Evolutionary conservation across 2,113 vertebrate genomes (phyloP).

Genomic region (Anolis sagrei): DNA sequence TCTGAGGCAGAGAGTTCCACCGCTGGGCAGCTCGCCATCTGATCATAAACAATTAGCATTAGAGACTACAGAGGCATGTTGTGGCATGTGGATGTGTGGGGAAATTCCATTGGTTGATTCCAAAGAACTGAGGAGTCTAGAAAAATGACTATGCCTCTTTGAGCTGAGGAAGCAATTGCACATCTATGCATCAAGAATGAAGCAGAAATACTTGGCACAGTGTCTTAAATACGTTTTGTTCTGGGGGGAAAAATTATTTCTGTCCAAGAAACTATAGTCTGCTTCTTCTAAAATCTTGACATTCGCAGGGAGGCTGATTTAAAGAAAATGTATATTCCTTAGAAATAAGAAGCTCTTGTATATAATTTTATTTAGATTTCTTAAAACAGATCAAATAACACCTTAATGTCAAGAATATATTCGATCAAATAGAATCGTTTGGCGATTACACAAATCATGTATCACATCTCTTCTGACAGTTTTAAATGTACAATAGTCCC

Average conservation of each 20-base stretch:
- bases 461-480: constrained; percentile 18
- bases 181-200: not conserved
- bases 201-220: not conserved
- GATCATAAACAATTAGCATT: not conserved
- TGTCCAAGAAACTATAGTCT: not conserved
- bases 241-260: constrained; percentile 1
- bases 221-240: not conserved
- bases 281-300: constrained; percentile 35
- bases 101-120: not conserved
- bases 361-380: constrained; percentile 21
- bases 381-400: not conserved
- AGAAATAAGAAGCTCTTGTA: constrained; percentile 9
- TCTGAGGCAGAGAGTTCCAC: too few relatives aligned
- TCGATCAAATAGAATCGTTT: constrained; percentile 7
- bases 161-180: not conserved
- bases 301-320: constrained; percentile 39
- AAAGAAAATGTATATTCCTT: constrained; percentile 1
- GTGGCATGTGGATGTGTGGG: not conserved
- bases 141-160: too few relatives aligned
- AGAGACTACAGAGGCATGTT: not conserved
- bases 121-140: not conserved
- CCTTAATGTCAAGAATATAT: not conserved
- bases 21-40: not conserved
- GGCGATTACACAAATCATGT: constrained; percentile 24
- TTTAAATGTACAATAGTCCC: not conserved